These are phyloP conservation scores for Pecten maximus DNA, from an alignment of 2,888 invertebrate species.

Conservation along the genomic window DNA sequence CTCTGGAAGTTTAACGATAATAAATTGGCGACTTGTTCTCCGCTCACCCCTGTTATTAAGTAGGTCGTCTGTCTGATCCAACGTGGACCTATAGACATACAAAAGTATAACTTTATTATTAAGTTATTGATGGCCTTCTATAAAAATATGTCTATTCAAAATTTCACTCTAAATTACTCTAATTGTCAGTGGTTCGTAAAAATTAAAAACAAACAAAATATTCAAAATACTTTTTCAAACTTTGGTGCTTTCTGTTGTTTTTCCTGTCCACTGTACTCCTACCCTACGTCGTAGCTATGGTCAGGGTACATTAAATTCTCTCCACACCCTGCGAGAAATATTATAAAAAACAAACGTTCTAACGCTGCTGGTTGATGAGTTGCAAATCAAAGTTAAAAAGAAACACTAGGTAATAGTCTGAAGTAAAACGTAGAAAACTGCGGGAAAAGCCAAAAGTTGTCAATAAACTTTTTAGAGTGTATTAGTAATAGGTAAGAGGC, in stretches of 20 bases:
- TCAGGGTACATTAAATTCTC: background rate
- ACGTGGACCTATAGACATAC: no score
- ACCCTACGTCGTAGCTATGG: background rate
- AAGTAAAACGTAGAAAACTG: background rate
- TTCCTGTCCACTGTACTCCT: no score
- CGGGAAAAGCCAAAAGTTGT: slow-evolving; percentile 1
- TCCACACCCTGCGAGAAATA: background rate
- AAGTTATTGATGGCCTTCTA: no score
- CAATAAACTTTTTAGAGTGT: background rate
- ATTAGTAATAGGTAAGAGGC: background rate
- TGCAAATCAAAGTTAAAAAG: background rate
- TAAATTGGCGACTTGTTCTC: background rate
- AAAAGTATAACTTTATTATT: no score
- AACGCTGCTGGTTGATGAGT: slow-evolving; percentile 2
- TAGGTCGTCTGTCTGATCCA: background rate
- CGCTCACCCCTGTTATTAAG: background rate
- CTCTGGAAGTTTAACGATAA: background rate
- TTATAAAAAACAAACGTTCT: background rate
- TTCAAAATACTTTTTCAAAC: no score
- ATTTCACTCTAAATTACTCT: no score
- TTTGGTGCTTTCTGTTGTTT: no score
- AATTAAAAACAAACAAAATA: no score
- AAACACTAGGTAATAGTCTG: background rate
- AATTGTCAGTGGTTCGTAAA: no score
- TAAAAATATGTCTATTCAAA: no score